Percentiles rank a stretch among this genome's conserved stretches.
These are phyloP conservation scores for Theristus sp. DNA, from an alignment of 2,888 invertebrate species.

Conservation along the genomic window DNA sequence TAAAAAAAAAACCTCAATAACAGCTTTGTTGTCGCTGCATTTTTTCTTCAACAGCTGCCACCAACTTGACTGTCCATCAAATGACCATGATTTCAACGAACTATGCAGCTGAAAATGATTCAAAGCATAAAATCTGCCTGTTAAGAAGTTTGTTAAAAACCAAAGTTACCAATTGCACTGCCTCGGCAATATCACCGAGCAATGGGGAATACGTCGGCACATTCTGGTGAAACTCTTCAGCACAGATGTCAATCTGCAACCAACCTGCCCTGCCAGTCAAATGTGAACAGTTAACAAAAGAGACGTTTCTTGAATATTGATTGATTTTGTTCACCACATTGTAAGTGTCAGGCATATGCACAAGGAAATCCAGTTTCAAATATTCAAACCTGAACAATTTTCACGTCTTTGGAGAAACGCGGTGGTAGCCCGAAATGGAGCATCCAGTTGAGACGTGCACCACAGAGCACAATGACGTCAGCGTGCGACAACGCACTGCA, in stretches of 20 bases:
- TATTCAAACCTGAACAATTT: constrained; percentile 59
- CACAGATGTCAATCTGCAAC: constrained; percentile 58
- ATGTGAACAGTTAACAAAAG: no score
- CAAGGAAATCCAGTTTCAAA: no score
- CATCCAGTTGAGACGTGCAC: constrained; percentile 91
- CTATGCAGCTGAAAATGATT: neutral
- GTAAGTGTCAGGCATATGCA: no score
- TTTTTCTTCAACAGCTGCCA: constrained; percentile 6
- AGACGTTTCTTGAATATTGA: no score
- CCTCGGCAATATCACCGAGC: constrained; percentile 47
- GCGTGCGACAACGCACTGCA: constrained; percentile 56
- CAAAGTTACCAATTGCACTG: constrained; percentile 9
- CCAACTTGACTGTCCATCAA: neutral
- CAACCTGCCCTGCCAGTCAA: no score
- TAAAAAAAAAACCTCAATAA: neutral
- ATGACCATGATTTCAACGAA: neutral
- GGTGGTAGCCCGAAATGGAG: constrained; percentile 82
- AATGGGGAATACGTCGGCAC: constrained; percentile 57
- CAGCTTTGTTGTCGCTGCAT: constrained; percentile 2
- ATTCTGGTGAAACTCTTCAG: constrained; percentile 84
- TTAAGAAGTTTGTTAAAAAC: no score
- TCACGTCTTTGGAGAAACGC: constrained; percentile 57
- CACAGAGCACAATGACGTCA: constrained; percentile 67
- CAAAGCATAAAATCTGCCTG: no score
- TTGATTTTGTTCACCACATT: no score